Evolutionary conservation across 2,888 invertebrate genomes (phyloP).

Genomic region (Mamestra brassicae): DNA sequence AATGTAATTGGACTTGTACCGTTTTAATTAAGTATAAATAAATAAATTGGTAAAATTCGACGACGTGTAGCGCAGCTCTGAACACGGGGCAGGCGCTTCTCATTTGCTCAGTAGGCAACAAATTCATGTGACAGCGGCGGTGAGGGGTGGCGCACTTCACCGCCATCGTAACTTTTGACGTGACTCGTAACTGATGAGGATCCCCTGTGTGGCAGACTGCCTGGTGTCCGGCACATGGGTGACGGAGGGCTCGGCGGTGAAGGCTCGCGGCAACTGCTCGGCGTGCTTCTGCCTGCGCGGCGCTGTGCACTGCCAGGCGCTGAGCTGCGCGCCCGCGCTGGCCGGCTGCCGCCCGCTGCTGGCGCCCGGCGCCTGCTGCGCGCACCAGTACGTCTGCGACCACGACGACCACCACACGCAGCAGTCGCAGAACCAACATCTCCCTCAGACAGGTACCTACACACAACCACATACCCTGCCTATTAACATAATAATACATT

Average conservation of each 20-base stretch:
- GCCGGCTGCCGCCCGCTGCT: slow-evolving; percentile 95
- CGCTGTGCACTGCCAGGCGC: slow-evolving; percentile 93
- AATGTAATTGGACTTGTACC: too few relatives aligned
- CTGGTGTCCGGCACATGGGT: slow-evolving; percentile 91
- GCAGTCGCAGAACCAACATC: neutral
- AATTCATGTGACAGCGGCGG: neutral
- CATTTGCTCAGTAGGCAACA: too few relatives aligned
- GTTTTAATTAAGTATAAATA: too few relatives aligned
- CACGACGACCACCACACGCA: slow-evolving; percentile 48
- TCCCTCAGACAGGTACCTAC: neutral
- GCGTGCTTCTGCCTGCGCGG: slow-evolving; percentile 96
- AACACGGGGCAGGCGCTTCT: neutral
- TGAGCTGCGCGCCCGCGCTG: slow-evolving; percentile 94
- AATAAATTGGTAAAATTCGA: too few relatives aligned
- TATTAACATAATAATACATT: neutral
- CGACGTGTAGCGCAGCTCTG: too few relatives aligned
- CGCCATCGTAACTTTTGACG: neutral
- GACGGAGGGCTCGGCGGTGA: slow-evolving; percentile 70
- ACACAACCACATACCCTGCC: neutral
- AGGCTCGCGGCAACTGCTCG: slow-evolving; percentile 92
- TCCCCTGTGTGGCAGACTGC: slow-evolving; percentile 89
- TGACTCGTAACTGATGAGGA: neutral
- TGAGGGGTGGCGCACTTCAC: neutral
- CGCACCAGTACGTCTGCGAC: slow-evolving; percentile 95
- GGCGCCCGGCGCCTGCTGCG: slow-evolving; percentile 95